phyloP scores from a whole-genome alignment of 2,888 invertebrate genomes.

The Lochmaea crataegi region DNA sequence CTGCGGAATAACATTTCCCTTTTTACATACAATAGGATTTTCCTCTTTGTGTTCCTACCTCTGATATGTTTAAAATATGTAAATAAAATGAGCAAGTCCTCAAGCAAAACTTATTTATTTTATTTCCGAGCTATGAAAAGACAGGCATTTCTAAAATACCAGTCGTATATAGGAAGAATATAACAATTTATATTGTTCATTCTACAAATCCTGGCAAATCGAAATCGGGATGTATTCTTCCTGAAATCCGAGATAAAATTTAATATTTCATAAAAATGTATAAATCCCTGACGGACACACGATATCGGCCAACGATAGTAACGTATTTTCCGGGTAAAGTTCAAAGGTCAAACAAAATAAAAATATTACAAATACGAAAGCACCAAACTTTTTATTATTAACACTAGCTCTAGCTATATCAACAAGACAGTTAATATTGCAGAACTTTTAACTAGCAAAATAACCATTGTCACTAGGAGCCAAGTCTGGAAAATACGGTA shows the following conservation, averaged over 20 bases:
- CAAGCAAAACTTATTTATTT: constrained; percentile 27
- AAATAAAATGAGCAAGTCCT: constrained; percentile 29
- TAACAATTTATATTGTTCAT: constrained; percentile 22
- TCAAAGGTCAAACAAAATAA: background rate
- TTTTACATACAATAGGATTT: constrained; percentile 14
- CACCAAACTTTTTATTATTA: too few relatives aligned
- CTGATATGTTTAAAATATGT: constrained; percentile 25
- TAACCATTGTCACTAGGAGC: too few relatives aligned
- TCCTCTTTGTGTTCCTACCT: constrained; percentile 8
- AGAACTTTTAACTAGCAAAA: too few relatives aligned
- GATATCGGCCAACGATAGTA: background rate
- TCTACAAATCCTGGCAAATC: constrained; percentile 20
- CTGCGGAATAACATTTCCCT: background rate
- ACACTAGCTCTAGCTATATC: too few relatives aligned
- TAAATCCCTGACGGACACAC: background rate
- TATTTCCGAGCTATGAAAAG: constrained; percentile 28
- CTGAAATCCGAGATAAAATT: constrained; percentile 14
- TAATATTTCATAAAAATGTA: constrained; percentile 17
- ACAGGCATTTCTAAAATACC: constrained; percentile 25
- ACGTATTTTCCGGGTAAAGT: background rate
- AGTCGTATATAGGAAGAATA: constrained; percentile 6
- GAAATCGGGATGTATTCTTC: constrained; percentile 18
- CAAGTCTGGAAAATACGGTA: too few relatives aligned
- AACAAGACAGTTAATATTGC: too few relatives aligned
- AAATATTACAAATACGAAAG: too few relatives aligned